phyloP scores from a whole-genome alignment of 2,113 vertebrate genomes.

The Pipa parva region DNA sequence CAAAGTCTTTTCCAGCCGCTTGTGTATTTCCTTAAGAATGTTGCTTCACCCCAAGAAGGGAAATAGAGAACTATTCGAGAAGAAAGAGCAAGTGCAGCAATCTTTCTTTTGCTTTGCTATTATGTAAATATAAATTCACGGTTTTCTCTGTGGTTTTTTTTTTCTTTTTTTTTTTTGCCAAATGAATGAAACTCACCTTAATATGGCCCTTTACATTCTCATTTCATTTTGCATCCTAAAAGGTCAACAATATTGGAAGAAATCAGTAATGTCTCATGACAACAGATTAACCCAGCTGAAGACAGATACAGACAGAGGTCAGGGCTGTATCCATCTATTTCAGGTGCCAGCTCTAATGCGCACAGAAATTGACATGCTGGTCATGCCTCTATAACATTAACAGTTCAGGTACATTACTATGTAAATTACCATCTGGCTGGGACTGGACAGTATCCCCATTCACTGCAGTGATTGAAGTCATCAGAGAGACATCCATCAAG shows the following conservation, averaged over 20 bases:
- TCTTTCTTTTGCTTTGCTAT: too few relatives aligned
- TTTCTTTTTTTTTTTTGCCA: too few relatives aligned
- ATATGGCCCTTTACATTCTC: neutral
- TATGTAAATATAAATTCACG: neutral
- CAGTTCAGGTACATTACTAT: conserved; percentile 19
- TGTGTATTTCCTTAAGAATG: too few relatives aligned
- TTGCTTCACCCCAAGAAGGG: too few relatives aligned
- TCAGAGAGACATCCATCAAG: conserved; percentile 13
- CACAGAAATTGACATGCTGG: conserved; percentile 4
- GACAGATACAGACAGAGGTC: neutral
- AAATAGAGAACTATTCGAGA: too few relatives aligned
- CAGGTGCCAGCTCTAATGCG: neutral
- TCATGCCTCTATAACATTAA: conserved; percentile 13
- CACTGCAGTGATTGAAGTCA: conserved; percentile 3
- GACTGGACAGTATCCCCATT: conserved; percentile 6
- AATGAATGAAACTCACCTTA: neutral
- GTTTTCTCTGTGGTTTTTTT: neutral
- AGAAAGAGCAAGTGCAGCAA: too few relatives aligned
- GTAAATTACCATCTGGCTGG: conserved; percentile 20
- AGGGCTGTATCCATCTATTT: neutral
- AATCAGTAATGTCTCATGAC: conserved; percentile 8
- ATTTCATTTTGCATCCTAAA: neutral
- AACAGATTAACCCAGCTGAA: conserved; percentile 5
- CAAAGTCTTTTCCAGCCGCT: too few relatives aligned
- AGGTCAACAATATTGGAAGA: conserved; percentile 1